phyloP scores from a whole-genome alignment of 2,113 vertebrate species.

The Hystrix brachyura region DNA sequence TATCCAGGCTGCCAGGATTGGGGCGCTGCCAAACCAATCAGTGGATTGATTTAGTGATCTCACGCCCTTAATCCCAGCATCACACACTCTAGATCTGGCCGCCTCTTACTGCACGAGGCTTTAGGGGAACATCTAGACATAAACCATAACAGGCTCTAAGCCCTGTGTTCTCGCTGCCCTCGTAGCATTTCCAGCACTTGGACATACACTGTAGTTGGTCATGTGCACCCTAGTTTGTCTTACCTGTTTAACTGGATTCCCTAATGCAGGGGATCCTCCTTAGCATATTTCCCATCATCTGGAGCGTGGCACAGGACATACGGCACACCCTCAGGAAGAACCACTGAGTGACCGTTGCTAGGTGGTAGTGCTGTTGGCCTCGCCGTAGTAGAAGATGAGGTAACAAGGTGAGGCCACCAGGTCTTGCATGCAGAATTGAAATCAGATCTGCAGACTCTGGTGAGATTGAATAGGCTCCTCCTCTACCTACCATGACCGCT shows the following conservation, averaged over 20 bases:
- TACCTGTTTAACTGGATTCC: not conserved
- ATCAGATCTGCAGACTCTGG: not conserved
- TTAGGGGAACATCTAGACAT: no score
- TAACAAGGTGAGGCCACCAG: not conserved
- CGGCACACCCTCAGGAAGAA: not conserved
- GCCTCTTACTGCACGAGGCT: no score
- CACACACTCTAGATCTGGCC: no score
- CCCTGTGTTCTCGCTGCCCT: not conserved
- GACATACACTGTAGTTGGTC: not conserved
- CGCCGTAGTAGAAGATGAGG: not conserved
- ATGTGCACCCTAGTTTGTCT: not conserved
- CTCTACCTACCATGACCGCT: not conserved
- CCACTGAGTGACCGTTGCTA: not conserved
- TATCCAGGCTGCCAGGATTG: no score
- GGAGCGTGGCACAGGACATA: not conserved
- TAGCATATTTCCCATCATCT: not conserved
- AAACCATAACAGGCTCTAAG: no score
- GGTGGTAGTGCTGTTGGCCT: not conserved
- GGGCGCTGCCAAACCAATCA: no score
- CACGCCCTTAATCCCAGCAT: no score
- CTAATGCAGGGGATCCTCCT: not conserved
- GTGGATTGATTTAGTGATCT: no score
- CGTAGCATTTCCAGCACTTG: not conserved
- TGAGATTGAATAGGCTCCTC: not conserved
- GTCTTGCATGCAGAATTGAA: conserved; percentile 9